A percentile compares a stretch with the other conserved stretches of the same genome.
Evolutionary conservation across 1,140 invertebrate species (phyloP).

Genomic region (Penaeus japonicus): DNA sequence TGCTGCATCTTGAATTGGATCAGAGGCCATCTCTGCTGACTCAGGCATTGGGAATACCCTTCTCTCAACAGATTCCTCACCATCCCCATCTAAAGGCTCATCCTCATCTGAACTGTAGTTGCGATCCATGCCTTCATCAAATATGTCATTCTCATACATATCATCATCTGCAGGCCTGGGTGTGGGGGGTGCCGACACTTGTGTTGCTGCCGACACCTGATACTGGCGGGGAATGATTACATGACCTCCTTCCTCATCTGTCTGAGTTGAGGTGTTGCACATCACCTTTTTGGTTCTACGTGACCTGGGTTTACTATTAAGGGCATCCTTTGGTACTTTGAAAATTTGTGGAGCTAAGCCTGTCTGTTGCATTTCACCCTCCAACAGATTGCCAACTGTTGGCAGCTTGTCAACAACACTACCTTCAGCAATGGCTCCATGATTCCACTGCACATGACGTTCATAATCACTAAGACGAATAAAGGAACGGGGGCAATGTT

Average conservation of each 20-base stretch:
- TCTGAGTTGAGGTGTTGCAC: constrained; percentile 57
- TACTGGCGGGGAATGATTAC: constrained; percentile 58
- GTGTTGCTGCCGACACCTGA: constrained; percentile 46
- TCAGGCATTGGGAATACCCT: constrained; percentile 36
- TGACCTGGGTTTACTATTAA: constrained; percentile 36
- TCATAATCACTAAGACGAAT: constrained; percentile 58
- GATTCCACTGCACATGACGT: constrained; percentile 59
- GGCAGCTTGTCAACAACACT: constrained; percentile 50
- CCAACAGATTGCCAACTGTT: constrained; percentile 34
- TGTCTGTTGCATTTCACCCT: constrained; percentile 44
- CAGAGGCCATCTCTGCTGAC: constrained; percentile 45
- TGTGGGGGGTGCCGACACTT: constrained; percentile 52
- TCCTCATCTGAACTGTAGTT: constrained; percentile 59
- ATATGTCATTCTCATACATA: constrained; percentile 58
- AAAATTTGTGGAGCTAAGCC: constrained; percentile 44
- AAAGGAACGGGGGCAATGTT: constrained; percentile 57
- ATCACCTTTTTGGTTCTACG: constrained; percentile 42
- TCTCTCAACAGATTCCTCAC: neutral
- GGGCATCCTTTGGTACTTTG: constrained; percentile 53
- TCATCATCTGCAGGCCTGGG: constrained; percentile 56
- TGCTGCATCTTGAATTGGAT: constrained; percentile 57
- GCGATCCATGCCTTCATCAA: constrained; percentile 59
- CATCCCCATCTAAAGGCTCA: neutral
- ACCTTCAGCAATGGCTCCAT: constrained; percentile 56
- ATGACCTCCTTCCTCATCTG: constrained; percentile 56